Evolutionary conservation across 2,113 vertebrate genomes (phyloP).

Genomic region (Eolophus roseicapilla): DNA sequence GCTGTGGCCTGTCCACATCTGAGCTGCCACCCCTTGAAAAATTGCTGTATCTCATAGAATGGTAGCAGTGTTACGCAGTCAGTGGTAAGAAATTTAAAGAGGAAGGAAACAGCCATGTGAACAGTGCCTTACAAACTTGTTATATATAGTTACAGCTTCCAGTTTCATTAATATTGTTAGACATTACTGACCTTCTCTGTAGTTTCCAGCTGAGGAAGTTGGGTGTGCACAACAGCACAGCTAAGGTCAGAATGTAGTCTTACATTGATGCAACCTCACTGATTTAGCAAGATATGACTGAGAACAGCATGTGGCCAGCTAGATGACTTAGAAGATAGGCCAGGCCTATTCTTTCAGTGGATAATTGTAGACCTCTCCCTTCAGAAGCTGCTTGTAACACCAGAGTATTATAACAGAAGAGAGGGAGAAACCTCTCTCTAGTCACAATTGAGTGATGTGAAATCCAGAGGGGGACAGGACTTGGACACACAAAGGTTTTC

Average conservation of each 20-base stretch:
- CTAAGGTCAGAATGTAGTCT: background rate
- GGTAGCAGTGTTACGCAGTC: background rate
- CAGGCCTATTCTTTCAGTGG: background rate
- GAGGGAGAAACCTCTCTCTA: background rate
- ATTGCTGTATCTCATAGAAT: background rate
- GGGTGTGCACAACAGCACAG: background rate
- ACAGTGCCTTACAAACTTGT: background rate
- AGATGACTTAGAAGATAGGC: background rate
- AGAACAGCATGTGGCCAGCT: background rate
- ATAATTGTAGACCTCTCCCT: background rate
- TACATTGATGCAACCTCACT: background rate
- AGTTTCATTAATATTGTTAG: background rate
- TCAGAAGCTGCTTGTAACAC: background rate
- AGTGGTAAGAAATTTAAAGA: background rate
- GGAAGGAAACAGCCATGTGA: background rate
- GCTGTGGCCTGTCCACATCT: background rate
- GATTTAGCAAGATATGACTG: background rate
- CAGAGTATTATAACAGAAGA: background rate
- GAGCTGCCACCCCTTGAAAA: background rate
- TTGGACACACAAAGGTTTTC: background rate
- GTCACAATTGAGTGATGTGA: background rate
- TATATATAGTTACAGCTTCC: background rate
- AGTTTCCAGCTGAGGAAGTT: background rate
- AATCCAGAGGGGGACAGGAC: background rate
- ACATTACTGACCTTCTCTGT: background rate